Evolutionary conservation across 2,888 invertebrate genomes (phyloP), one percentile per base, ranked within the genome.

Genomic region (Lysandra coridon): DNA sequence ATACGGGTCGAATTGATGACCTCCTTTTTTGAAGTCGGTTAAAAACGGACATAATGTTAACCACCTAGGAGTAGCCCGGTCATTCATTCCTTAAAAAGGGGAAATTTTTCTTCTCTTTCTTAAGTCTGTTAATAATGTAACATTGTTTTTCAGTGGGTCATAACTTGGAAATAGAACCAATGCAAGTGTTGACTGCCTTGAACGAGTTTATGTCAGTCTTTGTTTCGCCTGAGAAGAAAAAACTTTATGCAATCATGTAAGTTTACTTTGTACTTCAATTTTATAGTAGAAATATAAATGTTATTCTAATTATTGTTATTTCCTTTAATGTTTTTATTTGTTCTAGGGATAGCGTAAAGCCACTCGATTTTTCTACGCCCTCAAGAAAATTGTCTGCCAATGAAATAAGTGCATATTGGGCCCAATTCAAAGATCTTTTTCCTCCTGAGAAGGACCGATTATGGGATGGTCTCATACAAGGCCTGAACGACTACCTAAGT

Each of bases 371-470:
- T 88, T 85, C 91, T 84, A 95, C 96, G 0, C 90, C 96, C 1
- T 96, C 96, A 0, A 92, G 96, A 49, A 91, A 91, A 82, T 84
- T 96, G 73, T 88, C 88, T 5, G 84, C 89, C 0, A 90, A 95
- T 44, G 96, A 96, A 84, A 96, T 97, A 40, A 92, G 91, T 10
- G 87, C 90, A 1, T 97, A 96, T 88, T 98, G 98, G 98, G 86
- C 91, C 7, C 95, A 95, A 81, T 97, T 96, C 89, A 92, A 93
- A 80, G 91, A 93, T 64, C 88, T 96, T 7, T 96, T 97, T 83
- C 92, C 96, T 0, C 82, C 91, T 0, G 95, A 96, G 74, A 96
- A 96, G 82, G 95, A 96, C 83, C 95, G 95, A 80, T 89, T 97
- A 69, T 98, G 98, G 98, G 96, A 96, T 83, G 96, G 95, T 3